Base-by-base conservation (phyloP, 2,797 vertebrate species). In the Apogon hyalosoma region DNA sequence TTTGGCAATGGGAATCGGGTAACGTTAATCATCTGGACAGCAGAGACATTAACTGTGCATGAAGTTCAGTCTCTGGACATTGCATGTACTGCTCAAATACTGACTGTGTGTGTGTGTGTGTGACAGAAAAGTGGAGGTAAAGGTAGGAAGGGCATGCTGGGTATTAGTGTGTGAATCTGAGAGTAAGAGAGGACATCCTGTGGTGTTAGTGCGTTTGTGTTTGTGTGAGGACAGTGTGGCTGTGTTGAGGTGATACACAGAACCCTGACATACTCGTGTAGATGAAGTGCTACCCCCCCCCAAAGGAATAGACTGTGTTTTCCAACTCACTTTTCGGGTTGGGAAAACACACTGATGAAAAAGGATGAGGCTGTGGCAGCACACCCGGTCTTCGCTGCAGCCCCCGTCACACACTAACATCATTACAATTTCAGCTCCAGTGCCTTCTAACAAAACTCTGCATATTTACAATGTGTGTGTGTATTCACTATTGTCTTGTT, bases 1-100 rank as follows among this genome's bases (percentile, higher is more conserved):
- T 90, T 90, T 84, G 88, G 86, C 87, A 92, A 73, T 78, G 74
- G 87, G 90, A 90, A 90, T 87, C 71, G 61, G 78, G 83, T 79
- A 84, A 74, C 86, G 92, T 93, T 92, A 93, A 92, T 94, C 92
- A 93, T 93, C 84, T 85, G 80, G 92, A 94, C 92, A 92, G 92
- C 86, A 73, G 83, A 90, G 81, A 90, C 92, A 93, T 93, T 92
- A 93, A 92, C 88, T 86, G 92, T 88, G 89, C 88, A 90, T 93
- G 92, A 92, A 89, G 90, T 83, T 57, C 6, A 21, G 87, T 93
- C 90, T 91, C 88, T 83, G 81, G 88, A 87, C 88, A 82, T 89
- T 79, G 77, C 67, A 77, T 75, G 79, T 73, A 71, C 83, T 85
- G 60, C 64, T 89, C 65, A 70, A 79, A 82, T 61, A 66, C 76